Percentiles rank a stretch among this genome's conserved stretches.
Conservation (phyloP, 2,888 invertebrate species). For the Leptopilina drosophilae region DNA sequence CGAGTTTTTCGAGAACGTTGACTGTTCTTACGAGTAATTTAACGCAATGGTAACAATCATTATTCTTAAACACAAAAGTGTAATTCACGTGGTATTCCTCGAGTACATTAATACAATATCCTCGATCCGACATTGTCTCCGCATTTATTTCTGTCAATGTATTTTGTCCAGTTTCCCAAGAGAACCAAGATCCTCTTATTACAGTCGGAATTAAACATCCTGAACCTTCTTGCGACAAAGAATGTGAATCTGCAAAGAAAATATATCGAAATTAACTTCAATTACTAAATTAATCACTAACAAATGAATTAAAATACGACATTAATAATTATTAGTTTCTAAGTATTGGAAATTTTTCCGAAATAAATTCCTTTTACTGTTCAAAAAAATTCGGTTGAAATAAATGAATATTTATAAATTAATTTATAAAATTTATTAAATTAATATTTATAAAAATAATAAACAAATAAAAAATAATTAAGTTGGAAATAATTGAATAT, state of each 20-base stretch:
- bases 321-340: too few relatives aligned
- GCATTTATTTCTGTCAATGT: constrained; percentile 91
- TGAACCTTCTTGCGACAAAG: not conserved
- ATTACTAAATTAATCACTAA: too few relatives aligned
- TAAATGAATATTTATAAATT: too few relatives aligned
- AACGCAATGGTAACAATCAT: constrained; percentile 89
- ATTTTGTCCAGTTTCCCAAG: constrained; percentile 91
- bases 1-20: constrained; percentile 92
- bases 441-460: too few relatives aligned
- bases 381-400: too few relatives aligned
- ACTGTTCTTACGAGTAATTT: constrained; percentile 90
- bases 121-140: constrained; percentile 86
- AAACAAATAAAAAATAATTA: too few relatives aligned
- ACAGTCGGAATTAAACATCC: constrained; percentile 87
- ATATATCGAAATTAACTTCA: not conserved
- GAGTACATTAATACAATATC: constrained; percentile 85
- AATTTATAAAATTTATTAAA: too few relatives aligned
- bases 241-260: constrained; percentile 12
- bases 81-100: constrained; percentile 89
- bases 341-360: too few relatives aligned
- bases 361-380: too few relatives aligned
- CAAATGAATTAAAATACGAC: too few relatives aligned
- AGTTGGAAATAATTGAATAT: too few relatives aligned
- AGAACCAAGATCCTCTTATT: constrained; percentile 93
- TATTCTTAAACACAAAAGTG: constrained; percentile 86